Conservation (phyloP, 2,888 invertebrate species). For the Siphonodentalium dalli region DNA sequence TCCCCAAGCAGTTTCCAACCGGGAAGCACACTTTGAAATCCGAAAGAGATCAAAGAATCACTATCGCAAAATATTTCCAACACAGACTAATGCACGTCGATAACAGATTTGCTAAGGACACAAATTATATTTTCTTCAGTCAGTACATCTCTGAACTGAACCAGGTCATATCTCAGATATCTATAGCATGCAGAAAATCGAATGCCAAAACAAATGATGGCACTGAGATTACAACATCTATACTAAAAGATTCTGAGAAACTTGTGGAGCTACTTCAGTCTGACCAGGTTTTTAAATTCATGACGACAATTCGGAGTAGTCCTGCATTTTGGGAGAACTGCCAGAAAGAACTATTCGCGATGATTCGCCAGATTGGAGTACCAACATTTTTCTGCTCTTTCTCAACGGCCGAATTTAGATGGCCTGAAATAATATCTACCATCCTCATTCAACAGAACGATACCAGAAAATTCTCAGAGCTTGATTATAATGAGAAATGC, state of each 20-base stretch:
- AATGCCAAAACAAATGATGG: background rate
- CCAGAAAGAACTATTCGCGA: constrained; percentile 12
- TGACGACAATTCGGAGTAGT: constrained; percentile 5
- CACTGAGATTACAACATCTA: constrained; percentile 5
- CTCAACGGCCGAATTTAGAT: constrained; percentile 10
- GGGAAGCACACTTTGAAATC: constrained; percentile 5
- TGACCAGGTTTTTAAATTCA: constrained; percentile 8
- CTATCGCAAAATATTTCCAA: constrained; percentile 10
- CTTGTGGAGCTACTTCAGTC: constrained; percentile 1
- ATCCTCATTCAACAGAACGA: constrained; percentile 6
- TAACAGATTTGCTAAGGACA: constrained; percentile 14
- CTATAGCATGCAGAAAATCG: constrained; percentile 20
- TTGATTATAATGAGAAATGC: constrained; percentile 16
- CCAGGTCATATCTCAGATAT: constrained; percentile 9
- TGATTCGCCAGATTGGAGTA: constrained; percentile 13
- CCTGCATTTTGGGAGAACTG: constrained; percentile 12
- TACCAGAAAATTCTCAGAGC: background rate
- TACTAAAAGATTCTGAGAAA: constrained; percentile 4
- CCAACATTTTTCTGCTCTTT: constrained; percentile 9
- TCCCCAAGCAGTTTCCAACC: constrained; percentile 19
- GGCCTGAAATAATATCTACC: constrained; percentile 2
- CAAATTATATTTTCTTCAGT: constrained; percentile 14
- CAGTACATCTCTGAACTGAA: constrained; percentile 23
- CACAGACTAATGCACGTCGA: constrained; percentile 11
- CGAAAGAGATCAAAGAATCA: constrained; percentile 2